These are phyloP conservation scores for Nomada ferruginata DNA, from an alignment of 2,888 invertebrate genomes.

Conservation along the genomic window DNA sequence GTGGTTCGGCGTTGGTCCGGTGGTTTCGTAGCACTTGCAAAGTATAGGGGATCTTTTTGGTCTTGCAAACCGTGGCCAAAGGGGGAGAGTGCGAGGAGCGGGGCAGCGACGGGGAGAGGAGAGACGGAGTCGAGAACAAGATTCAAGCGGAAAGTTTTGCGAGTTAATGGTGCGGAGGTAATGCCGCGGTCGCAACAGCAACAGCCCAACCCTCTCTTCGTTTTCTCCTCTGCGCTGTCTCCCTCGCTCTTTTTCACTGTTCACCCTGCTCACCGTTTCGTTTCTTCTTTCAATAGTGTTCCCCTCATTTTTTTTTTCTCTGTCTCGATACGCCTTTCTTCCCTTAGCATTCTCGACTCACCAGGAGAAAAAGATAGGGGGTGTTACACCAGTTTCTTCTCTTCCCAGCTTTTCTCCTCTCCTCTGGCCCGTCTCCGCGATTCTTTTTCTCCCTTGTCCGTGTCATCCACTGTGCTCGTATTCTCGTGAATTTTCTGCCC, in stretches of 20 bases:
- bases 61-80: slow-evolving; percentile 62
- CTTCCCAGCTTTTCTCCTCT: slow-evolving; percentile 32
- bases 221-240: slow-evolving; percentile 61
- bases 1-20: slow-evolving; percentile 69
- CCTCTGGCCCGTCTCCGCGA: slow-evolving; percentile 6
- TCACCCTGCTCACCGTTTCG: slow-evolving; percentile 42
- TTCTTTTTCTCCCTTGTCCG: slow-evolving; percentile 17
- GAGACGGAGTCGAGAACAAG: slow-evolving; percentile 81
- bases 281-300: slow-evolving; percentile 48
- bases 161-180: slow-evolving; percentile 84
- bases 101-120: slow-evolving; percentile 39
- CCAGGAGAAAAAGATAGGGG: slow-evolving; percentile 44
- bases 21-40: slow-evolving; percentile 76
- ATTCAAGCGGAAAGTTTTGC: slow-evolving; percentile 84
- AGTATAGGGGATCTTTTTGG: slow-evolving; percentile 80
- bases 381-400: slow-evolving; percentile 23
- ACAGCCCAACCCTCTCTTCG: slow-evolving; percentile 76
- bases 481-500: slow-evolving; percentile 1
- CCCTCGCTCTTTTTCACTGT: slow-evolving; percentile 58
- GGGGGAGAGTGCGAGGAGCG: slow-evolving; percentile 58
- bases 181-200: slow-evolving; percentile 83
- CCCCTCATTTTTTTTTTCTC: slow-evolving; percentile 25
- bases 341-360: slow-evolving; percentile 30
- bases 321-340: slow-evolving; percentile 40
- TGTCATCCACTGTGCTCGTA: slow-evolving; percentile 31